phyloP scores from a whole-genome alignment of 1,140 invertebrate genomes.

The Bacillus rossius region DNA sequence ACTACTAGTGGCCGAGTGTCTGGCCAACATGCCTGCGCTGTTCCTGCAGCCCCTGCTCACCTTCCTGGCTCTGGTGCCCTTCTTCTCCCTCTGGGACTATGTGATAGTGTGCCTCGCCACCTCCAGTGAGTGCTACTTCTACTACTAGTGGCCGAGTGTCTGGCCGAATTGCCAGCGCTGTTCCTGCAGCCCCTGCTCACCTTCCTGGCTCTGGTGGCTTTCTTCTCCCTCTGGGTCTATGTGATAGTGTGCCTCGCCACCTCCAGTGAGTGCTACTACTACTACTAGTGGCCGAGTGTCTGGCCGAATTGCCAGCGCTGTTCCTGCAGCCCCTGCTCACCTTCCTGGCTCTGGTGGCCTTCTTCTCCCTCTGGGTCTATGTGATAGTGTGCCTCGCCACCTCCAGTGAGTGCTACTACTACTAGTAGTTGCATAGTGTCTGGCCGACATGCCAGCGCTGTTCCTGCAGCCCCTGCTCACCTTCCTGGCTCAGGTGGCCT shows the following conservation, averaged over 20 bases:
- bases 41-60: conserved; percentile 85
- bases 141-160: too few species aligned
- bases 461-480: conserved; percentile 85
- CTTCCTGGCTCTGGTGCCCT: conserved; percentile 68
- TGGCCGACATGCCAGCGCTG: conserved; percentile 74
- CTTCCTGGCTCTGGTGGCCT: conserved; percentile 68
- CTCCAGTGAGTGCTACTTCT: conserved; percentile 62
- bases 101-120: conserved; percentile 68
- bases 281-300: too few species aligned
- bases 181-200: conserved; percentile 85
- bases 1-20: too few species aligned
- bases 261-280: conserved; percentile 62
- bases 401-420: conserved; percentile 62
- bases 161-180: conserved; percentile 74
- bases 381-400: conserved; percentile 68
- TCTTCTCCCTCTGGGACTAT: conserved; percentile 80
- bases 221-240: conserved; percentile 80
- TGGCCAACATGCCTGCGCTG: conserved; percentile 74
- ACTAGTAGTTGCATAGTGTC: too few species aligned
- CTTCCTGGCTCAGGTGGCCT: conserved; percentile 68
- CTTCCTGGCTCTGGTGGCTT: conserved; percentile 68
- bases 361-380: conserved; percentile 80
- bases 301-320: conserved; percentile 74
- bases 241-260: conserved; percentile 68
- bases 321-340: conserved; percentile 85